A percentile compares a stretch with the other conserved stretches of the same genome.
These are phyloP conservation scores for Xenopus petersii DNA, from an alignment of 2,797 vertebrate genomes.

Conservation along the genomic window DNA sequence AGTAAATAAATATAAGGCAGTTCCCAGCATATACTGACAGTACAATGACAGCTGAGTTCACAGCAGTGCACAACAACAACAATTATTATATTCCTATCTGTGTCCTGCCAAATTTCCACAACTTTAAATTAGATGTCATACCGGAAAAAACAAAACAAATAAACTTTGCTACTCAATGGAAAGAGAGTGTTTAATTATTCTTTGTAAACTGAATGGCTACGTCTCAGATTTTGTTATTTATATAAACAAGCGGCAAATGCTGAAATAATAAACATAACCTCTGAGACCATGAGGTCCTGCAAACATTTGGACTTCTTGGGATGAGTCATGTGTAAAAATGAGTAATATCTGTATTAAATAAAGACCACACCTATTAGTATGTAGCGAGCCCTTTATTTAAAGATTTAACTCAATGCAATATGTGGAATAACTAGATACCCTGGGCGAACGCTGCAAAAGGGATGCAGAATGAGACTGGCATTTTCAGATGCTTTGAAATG, in stretches of 20 bases:
- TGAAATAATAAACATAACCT: no score
- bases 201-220: conserved; percentile 16
- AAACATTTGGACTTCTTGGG: no score
- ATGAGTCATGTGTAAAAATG: no score
- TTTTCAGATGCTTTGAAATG: no score
- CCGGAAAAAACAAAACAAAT: background rate
- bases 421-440: no score
- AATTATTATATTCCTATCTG: conserved; percentile 17
- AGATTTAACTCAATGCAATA: no score
- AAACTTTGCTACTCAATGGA: background rate
- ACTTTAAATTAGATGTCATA: conserved; percentile 37
- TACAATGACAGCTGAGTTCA: conserved; percentile 16
- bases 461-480: no score
- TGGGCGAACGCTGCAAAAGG: no score
- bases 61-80: conserved; percentile 7
- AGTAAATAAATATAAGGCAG: conserved; percentile 7
- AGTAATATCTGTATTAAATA: no score
- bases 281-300: no score
- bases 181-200: conserved; percentile 5
- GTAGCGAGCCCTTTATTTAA: no score
- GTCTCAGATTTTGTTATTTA: conserved; percentile 6
- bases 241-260: background rate
- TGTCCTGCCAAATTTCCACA: conserved; percentile 9
- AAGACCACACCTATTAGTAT: no score
- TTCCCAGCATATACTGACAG: conserved; percentile 15